These are phyloP conservation scores for Orthosia incerta DNA, from an alignment of 2,888 invertebrate genomes.

Conservation along the genomic window DNA sequence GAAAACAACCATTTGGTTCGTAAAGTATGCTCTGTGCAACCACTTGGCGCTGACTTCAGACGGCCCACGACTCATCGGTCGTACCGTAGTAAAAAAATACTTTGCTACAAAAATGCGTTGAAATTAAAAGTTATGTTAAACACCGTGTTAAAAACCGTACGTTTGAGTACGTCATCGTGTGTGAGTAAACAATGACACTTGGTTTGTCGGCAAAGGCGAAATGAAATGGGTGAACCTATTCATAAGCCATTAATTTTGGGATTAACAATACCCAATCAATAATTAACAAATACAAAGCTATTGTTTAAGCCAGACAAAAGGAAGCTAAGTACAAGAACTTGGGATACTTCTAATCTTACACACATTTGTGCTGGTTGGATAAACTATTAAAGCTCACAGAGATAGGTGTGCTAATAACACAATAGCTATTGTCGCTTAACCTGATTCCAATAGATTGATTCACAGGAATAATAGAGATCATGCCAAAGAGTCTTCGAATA, in stretches of 20 bases:
- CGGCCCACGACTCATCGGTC: too few species aligned
- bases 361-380: constrained; percentile 23
- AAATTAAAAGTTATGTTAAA: too few species aligned
- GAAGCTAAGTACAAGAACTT: not conserved
- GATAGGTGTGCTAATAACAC: not conserved
- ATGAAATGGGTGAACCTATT: not conserved
- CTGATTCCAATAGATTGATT: constrained; percentile 7
- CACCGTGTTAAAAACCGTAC: too few species aligned
- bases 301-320: not conserved
- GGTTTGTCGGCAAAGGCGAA: not conserved
- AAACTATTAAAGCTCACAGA: not conserved
- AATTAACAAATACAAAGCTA: not conserved
- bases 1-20: too few species aligned
- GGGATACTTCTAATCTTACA: not conserved
- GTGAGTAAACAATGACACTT: too few species aligned
- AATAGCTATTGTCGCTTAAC: not conserved
- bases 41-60: too few species aligned
- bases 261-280: not conserved
- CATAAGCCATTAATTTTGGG: not conserved
- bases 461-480: not conserved
- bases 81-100: too few species aligned
- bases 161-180: too few species aligned
- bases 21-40: too few species aligned
- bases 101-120: too few species aligned
- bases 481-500: not conserved